Base-by-base conservation (phyloP, 2,797 vertebrate genomes). In the Gobio occitaniae region DNA sequence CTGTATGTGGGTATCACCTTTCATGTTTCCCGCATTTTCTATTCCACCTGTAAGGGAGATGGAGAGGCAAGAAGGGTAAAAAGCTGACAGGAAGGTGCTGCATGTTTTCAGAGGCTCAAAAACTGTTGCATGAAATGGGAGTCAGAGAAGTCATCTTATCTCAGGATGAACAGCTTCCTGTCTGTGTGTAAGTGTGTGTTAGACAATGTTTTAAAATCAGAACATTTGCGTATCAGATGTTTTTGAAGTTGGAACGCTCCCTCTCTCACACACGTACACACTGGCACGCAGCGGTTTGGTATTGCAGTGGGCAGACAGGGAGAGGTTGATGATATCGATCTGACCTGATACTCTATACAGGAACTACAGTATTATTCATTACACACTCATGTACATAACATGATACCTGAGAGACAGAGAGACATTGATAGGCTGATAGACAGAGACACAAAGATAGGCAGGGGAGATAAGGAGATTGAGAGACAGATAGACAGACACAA, bases 311-410 rank as follows among this genome's bases (percentile, higher is more conserved):
- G 80, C 50, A 75, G 86, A 89, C 88, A 78, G 84, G 47, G 72
- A 72, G 56, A 82, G 78, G 82, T 81, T 83, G 78, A 56, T 56
- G 83, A 69, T 65, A 89, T 89, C 50, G 88, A 89, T 87, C 84
- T 47, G 68, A 84, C 66, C 84, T 80, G 88, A 87, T 86, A 89
- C 84, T 84, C 70, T 84, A 88, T 87, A 89, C 88, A 86, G 88
- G 88, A 89, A 88, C 88, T 87, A 89, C 88, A 87, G 84, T 83
- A 86, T 89, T 89, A 87, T 87, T 89, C 84, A 87, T 87, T 86
- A 87, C 81, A 86, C 79, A 89, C 82, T 76, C 86, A 71, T 85
- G 76, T 74, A 86, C 86, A 86, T 77, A 86, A 87, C 80, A 87
- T 74, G 83, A 87, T 84, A 85, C 87, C 72, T 71, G 41, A 79